Evolutionary conservation across 2,797 vertebrate genomes (phyloP).

Genomic region (Amphiprion clarkii): DNA sequence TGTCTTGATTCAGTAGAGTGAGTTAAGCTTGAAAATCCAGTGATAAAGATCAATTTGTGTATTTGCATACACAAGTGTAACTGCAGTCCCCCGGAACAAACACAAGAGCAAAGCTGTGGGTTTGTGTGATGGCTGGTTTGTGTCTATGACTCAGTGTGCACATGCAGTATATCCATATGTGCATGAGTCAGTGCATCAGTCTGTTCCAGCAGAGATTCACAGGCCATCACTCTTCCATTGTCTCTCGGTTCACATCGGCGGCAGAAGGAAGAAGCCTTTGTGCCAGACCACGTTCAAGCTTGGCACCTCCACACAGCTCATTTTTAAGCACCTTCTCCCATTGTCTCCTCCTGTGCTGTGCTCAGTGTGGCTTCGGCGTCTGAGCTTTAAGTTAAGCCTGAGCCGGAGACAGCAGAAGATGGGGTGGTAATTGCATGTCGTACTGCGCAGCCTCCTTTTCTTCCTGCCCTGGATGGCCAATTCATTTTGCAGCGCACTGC

Average conservation of each 20-base stretch:
- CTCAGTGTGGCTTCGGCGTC: conserved; percentile 3
- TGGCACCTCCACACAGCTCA: conserved; percentile 31
- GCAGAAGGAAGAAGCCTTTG: not conserved
- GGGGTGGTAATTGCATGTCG: conserved; percentile 29
- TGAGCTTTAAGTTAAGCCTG: conserved; percentile 37
- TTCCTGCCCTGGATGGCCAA: not conserved
- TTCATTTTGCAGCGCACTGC: conserved; percentile 18
- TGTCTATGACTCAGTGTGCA: conserved; percentile 4
- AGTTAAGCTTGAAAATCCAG: not conserved
- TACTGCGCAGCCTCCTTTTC: conserved; percentile 4
- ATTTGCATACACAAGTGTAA: not conserved
- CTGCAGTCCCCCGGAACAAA: not conserved
- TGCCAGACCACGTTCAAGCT: not conserved
- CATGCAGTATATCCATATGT: conserved; percentile 14
- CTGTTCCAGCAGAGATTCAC: conserved; percentile 35
- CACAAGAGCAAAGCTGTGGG: conserved; percentile 2
- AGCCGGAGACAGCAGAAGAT: conserved; percentile 6
- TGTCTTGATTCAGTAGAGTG: not conserved
- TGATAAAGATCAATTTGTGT: not conserved
- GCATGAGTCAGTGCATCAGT: conserved; percentile 13
- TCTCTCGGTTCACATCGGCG: conserved; percentile 27
- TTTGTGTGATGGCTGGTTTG: not conserved
- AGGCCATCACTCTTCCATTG: conserved; percentile 32
- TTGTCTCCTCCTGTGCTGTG: conserved; percentile 14
- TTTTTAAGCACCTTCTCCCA: conserved; percentile 22